phyloP scores from a whole-genome alignment of 1,140 invertebrate species.

The Neomicropteryx cornuta region DNA sequence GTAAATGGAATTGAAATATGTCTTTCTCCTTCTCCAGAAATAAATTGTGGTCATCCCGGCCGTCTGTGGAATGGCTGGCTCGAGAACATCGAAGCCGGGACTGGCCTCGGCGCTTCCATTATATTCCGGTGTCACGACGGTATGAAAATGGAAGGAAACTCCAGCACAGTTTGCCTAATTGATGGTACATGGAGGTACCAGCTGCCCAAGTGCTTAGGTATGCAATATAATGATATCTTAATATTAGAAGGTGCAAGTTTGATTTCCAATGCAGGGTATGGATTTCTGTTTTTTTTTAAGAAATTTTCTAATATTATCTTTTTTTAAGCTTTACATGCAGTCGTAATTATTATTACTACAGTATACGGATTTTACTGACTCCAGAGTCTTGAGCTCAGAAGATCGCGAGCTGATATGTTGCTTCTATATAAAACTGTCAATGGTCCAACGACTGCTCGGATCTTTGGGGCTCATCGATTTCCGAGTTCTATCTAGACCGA shows the following conservation, averaged over 20 bases:
- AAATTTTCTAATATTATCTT: neutral
- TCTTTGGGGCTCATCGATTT: no score
- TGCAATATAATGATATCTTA: constrained; percentile 9
- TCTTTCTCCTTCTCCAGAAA: constrained; percentile 73
- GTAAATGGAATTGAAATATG: no score
- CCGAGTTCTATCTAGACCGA: no score
- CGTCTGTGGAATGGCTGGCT: constrained; percentile 90
- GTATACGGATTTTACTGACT: no score
- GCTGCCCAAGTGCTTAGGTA: constrained; percentile 69
- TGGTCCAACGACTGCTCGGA: no score
- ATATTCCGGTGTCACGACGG: constrained; percentile 90
- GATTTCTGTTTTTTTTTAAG: neutral
- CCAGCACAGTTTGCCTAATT: constrained; percentile 82
- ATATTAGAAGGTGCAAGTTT: neutral
- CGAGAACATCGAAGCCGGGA: constrained; percentile 82
- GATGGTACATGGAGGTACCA: constrained; percentile 91
- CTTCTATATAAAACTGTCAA: no score
- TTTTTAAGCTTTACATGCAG: no score
- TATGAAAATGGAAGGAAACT: constrained; percentile 82
- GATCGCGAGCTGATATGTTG: no score
- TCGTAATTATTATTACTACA: no score
- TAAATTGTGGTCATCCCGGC: constrained; percentile 87
- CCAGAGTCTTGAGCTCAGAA: no score
- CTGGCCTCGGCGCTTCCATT: constrained; percentile 79
- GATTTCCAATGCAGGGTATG: neutral